These are phyloP conservation scores for Spisula subtruncata DNA, from an alignment of 2,888 invertebrate genomes.

Conservation along the genomic window DNA sequence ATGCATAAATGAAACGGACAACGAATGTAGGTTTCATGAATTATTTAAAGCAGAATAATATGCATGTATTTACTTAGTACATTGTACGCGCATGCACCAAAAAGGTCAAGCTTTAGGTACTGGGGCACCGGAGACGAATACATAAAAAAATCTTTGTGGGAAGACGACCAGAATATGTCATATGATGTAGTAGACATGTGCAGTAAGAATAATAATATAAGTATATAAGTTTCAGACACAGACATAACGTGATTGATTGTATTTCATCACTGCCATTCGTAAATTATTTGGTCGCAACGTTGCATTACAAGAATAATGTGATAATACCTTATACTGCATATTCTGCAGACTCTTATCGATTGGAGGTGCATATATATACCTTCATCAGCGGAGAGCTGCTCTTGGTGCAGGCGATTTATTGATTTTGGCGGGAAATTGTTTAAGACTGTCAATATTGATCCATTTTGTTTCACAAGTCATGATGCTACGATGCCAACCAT, in stretches of 20 bases:
- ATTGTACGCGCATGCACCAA: too few relatives aligned
- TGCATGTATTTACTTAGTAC: too few relatives aligned
- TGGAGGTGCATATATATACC: not conserved
- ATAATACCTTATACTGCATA: not conserved
- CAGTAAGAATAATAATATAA: not conserved
- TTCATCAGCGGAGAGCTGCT: not conserved
- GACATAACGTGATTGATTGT: not conserved
- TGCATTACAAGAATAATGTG: not conserved
- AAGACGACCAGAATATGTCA: too few relatives aligned
- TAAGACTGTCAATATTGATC: conserved; percentile 29
- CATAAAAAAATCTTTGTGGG: too few relatives aligned
- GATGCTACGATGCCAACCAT: conserved; percentile 20
- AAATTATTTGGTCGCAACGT: not conserved
- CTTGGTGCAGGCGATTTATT: conserved; percentile 22
- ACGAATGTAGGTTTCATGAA: too few relatives aligned
- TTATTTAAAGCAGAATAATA: too few relatives aligned
- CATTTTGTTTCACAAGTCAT: conserved; percentile 18
- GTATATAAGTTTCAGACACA: not conserved
- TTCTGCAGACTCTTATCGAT: conserved; percentile 19
- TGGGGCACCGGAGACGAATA: too few relatives aligned
- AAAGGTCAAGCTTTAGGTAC: too few relatives aligned
- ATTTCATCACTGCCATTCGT: not conserved
- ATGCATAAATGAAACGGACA: too few relatives aligned
- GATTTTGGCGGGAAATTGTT: conserved; percentile 28
- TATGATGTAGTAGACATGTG: too few relatives aligned